Evolutionary conservation across 2,797 vertebrate species (phyloP).

Genomic region (Adelosebastes latens): DNA sequence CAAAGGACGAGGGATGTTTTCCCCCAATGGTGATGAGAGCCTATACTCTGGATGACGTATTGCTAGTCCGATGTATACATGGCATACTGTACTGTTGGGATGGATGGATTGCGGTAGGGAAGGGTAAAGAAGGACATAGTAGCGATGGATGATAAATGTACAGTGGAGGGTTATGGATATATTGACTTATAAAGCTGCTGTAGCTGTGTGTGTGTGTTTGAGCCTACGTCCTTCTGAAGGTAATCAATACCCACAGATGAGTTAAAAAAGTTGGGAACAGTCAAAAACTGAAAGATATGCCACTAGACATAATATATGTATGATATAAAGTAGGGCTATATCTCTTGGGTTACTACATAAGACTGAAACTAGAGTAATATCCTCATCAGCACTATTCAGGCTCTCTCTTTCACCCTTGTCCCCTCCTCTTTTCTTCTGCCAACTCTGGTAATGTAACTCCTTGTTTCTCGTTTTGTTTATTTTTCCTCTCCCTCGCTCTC

Average conservation of each 20-base stretch:
- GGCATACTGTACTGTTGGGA: not conserved
- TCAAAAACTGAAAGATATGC: not conserved
- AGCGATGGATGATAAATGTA: not conserved
- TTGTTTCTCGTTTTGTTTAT: slow-evolving; percentile 50
- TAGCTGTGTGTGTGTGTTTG: not conserved
- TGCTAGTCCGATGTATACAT: not conserved
- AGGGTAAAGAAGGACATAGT: not conserved
- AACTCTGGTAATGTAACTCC: slow-evolving; percentile 26
- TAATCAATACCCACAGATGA: not conserved
- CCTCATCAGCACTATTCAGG: not conserved
- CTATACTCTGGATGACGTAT: no score
- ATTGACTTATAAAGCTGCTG: not conserved
- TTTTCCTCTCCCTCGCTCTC: slow-evolving; percentile 19
- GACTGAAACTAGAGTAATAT: not conserved
- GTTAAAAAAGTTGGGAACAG: not conserved
- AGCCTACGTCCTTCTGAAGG: not conserved
- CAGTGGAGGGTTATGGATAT: not conserved
- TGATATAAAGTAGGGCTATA: not conserved
- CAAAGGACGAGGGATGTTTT: no score
- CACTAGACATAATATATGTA: not conserved
- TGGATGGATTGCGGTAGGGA: not conserved
- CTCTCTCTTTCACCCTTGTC: not conserved
- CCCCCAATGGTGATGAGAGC: no score
- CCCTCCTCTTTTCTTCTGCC: slow-evolving; percentile 6
- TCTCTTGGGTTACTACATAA: not conserved